Conservation (phyloP, 1,140 invertebrate species). For the Cryptotermes secundus region DNA sequence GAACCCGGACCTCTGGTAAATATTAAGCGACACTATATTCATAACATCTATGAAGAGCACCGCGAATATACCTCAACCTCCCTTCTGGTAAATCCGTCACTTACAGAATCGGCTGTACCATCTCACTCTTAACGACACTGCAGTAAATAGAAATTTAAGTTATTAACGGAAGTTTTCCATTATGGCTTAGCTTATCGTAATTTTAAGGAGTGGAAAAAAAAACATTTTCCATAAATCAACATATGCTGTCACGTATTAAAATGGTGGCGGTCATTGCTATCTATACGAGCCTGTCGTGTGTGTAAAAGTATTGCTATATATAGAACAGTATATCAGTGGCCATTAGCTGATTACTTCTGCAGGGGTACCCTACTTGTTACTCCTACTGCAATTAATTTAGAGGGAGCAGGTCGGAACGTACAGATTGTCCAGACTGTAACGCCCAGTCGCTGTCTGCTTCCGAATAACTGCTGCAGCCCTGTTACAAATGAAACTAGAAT, state of each 20-base stretch:
- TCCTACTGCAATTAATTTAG: not conserved
- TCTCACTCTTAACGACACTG: too few relatives aligned
- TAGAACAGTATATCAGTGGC: not conserved
- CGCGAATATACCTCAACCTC: too few relatives aligned
- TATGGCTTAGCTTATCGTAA: not conserved
- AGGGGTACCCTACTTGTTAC: not conserved
- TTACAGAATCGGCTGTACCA: too few relatives aligned
- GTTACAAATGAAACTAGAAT: not conserved
- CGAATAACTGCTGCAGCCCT: not conserved
- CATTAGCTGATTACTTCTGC: slow-evolving; percentile 7
- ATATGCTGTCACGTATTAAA: not conserved
- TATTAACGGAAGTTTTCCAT: not conserved
- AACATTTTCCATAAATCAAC: slow-evolving; percentile 7
- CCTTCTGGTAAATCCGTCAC: too few relatives aligned
- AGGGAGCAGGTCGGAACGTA: not conserved
- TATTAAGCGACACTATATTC: too few relatives aligned
- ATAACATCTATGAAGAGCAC: too few relatives aligned
- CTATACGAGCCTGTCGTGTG: not conserved
- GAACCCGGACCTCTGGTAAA: too few relatives aligned
- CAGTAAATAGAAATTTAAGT: not conserved
- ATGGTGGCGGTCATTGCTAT: not conserved
- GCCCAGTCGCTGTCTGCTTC: too few relatives aligned
- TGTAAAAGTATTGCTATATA: not conserved
- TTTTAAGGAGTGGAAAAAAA: not conserved
- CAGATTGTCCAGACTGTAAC: not conserved